Evolutionary conservation across 2,797 vertebrate species (phyloP).

Genomic region (Okamejei kenojei): DNA sequence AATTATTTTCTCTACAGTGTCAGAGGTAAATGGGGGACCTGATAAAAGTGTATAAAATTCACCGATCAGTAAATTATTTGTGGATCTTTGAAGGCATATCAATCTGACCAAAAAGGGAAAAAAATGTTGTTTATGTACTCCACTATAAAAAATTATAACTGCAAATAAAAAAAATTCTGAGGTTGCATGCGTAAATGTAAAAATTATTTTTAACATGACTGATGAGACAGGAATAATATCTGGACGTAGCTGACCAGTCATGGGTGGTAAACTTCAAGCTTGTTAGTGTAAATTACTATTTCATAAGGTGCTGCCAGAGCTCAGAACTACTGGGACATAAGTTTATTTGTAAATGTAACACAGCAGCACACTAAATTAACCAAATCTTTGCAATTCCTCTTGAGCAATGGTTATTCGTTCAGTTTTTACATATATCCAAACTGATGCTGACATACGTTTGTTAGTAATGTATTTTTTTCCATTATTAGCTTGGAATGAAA

Average conservation of each 20-base stretch:
- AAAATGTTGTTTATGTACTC: not conserved
- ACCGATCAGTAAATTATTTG: not conserved
- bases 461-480: conserved; percentile 6
- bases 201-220: not conserved
- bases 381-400: conserved; percentile 21
- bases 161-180: not conserved
- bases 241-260: not conserved
- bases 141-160: not conserved
- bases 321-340: not conserved
- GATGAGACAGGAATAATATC: not conserved
- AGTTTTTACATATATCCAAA: not conserved
- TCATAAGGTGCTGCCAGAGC: not conserved
- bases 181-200: not conserved
- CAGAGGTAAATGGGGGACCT: too few species aligned
- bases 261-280: conserved; percentile 1
- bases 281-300: conserved; percentile 30
- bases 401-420: not conserved
- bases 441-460: not conserved
- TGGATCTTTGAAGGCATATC: too few species aligned
- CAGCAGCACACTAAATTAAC: not conserved
- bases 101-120: not conserved
- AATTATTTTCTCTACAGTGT: too few species aligned
- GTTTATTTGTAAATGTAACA: conserved; percentile 19
- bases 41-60: not conserved
- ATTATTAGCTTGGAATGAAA: conserved; percentile 30